phyloP scores from a whole-genome alignment of 2,888 invertebrate species.

The Cosmia trapezina region DNA sequence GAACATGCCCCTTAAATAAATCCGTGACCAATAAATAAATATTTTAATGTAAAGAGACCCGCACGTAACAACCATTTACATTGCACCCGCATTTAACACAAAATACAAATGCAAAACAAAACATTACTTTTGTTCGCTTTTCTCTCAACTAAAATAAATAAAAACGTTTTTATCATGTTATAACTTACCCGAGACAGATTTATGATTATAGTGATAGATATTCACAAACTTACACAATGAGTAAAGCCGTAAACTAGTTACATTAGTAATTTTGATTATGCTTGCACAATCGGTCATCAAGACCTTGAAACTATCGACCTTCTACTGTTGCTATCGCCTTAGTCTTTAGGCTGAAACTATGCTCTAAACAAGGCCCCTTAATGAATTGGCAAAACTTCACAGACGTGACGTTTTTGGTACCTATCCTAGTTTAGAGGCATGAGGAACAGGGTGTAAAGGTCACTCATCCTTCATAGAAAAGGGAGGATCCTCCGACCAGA shows the following conservation, averaged over 20 bases:
- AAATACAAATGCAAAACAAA: slow-evolving; percentile 25
- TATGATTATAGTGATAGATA: slow-evolving; percentile 26
- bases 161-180: slow-evolving; percentile 5
- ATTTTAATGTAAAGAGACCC: slow-evolving; percentile 4
- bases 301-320: slow-evolving; percentile 30
- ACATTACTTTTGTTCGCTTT: background rate
- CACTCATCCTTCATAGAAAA: no score
- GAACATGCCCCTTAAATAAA: background rate
- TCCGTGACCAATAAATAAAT: background rate
- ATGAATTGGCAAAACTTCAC: background rate
- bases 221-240: slow-evolving; percentile 19
- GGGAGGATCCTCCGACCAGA: no score
- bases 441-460: no score
- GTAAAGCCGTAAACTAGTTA: slow-evolving; percentile 18
- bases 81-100: slow-evolving; percentile 32
- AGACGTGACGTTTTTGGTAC: no score
- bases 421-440: no score
- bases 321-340: background rate
- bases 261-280: slow-evolving; percentile 38
- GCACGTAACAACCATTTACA: slow-evolving; percentile 18
- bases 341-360: slow-evolving; percentile 2
- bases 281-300: slow-evolving; percentile 5
- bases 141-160: slow-evolving; percentile 9
- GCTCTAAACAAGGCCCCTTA: background rate
- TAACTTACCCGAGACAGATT: background rate